These are phyloP conservation scores for Recurvirostra avosetta DNA, from an alignment of 2,113 vertebrate species.

Conservation along the genomic window DNA sequence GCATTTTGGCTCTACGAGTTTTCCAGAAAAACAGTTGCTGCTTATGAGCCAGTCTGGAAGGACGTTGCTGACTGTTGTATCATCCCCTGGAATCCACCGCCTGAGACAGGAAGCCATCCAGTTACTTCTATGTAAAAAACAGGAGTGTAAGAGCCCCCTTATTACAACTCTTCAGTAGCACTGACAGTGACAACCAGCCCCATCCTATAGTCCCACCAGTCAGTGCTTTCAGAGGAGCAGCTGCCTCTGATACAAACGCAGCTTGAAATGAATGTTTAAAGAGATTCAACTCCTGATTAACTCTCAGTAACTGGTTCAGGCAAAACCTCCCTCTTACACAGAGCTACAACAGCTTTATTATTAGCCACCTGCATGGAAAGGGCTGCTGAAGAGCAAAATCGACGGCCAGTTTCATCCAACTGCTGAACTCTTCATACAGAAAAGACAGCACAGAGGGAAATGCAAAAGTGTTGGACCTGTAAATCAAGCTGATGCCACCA, in stretches of 20 bases:
- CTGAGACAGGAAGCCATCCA: neutral
- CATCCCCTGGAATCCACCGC: neutral
- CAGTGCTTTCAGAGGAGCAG: neutral
- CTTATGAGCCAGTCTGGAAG: neutral
- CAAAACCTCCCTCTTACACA: neutral
- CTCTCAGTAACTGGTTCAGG: neutral
- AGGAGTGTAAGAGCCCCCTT: neutral
- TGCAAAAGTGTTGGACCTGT: neutral
- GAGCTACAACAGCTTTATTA: neutral
- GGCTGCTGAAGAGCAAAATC: neutral
- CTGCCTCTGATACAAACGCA: neutral
- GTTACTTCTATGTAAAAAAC: neutral
- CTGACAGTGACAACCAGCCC: neutral
- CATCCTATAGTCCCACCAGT: neutral
- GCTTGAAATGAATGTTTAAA: neutral
- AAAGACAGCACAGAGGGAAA: neutral
- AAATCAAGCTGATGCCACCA: neutral
- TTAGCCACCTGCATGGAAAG: neutral
- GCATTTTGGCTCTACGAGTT: neutral
- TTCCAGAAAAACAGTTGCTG: neutral
- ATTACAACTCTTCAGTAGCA: neutral
- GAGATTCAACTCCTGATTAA: neutral
- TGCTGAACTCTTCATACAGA: neutral
- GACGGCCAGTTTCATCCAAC: neutral
- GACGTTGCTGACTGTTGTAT: neutral